A percentile compares a stretch with the other conserved stretches of the same genome.
phyloP scores from a whole-genome alignment of 2,113 vertebrate genomes.

The human region GRCh38 chr1:48705001-48705500 shows the following conservation, averaged over 20 bases:
- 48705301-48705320: not conserved
- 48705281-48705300: not conserved
- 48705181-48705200: slow-evolving; percentile 17
- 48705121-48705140: not conserved
- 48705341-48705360: not conserved
- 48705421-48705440: not conserved
- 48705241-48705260: not conserved
- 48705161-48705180: slow-evolving; percentile 9
- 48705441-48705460: not conserved
- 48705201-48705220: slow-evolving; percentile 28
- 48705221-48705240: not conserved
- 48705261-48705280: not conserved
- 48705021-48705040: not conserved
- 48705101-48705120: not conserved
- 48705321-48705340: not conserved
- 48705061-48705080: not conserved
- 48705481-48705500: not conserved
- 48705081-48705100: not conserved
- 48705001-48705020: too few relatives aligned
- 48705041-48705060: not conserved
- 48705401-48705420: not conserved
- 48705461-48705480: not conserved
- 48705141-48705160: not conserved
- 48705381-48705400: slow-evolving; percentile 5
- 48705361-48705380: slow-evolving; percentile 19